Percentiles rank a stretch among this genome's conserved stretches.
phyloP scores from a whole-genome alignment of 2,888 invertebrate species.

The Himalopsyche japonica region DNA sequence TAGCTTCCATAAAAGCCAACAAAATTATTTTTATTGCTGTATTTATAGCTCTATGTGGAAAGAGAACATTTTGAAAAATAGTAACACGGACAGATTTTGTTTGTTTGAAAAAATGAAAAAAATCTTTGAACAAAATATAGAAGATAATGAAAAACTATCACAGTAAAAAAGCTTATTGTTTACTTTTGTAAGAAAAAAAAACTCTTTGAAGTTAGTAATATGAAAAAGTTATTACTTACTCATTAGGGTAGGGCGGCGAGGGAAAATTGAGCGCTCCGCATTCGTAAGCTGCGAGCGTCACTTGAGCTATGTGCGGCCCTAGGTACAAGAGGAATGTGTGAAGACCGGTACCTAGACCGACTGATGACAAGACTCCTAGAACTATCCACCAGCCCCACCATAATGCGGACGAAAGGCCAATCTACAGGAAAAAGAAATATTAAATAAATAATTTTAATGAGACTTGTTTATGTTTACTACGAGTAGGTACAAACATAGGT shows the following conservation, averaged over 20 bases:
- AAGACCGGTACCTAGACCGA: slow-evolving; percentile 96
- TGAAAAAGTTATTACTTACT: slow-evolving; percentile 62
- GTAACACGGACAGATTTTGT: too few relatives aligned
- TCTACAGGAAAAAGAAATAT: too few relatives aligned
- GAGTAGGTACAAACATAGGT: too few relatives aligned
- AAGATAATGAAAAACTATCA: not conserved
- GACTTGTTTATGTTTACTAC: not conserved
- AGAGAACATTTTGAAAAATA: too few relatives aligned
- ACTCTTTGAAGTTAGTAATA: too few relatives aligned
- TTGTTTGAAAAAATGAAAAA: too few relatives aligned
- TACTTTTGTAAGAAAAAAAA: too few relatives aligned
- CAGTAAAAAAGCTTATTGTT: not conserved
- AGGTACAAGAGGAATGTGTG: slow-evolving; percentile 98
- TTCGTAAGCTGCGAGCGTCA: slow-evolving; percentile 97
- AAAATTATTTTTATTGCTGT: too few relatives aligned
- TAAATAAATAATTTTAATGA: slow-evolving; percentile 32
- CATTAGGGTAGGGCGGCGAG: slow-evolving; percentile 96
- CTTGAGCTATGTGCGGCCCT: slow-evolving; percentile 98
- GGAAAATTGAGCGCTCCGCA: slow-evolving; percentile 95
- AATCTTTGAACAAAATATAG: too few relatives aligned
- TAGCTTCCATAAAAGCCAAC: too few relatives aligned
- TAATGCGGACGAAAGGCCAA: slow-evolving; percentile 52
- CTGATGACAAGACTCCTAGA: slow-evolving; percentile 93
- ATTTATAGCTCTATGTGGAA: too few relatives aligned
- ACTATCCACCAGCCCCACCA: slow-evolving; percentile 93